A percentile compares a stretch with the other conserved stretches of the same genome.
Evolutionary conservation across 2,888 invertebrate species (phyloP).

Genomic region (Synanthedon andrenaeformis): DNA sequence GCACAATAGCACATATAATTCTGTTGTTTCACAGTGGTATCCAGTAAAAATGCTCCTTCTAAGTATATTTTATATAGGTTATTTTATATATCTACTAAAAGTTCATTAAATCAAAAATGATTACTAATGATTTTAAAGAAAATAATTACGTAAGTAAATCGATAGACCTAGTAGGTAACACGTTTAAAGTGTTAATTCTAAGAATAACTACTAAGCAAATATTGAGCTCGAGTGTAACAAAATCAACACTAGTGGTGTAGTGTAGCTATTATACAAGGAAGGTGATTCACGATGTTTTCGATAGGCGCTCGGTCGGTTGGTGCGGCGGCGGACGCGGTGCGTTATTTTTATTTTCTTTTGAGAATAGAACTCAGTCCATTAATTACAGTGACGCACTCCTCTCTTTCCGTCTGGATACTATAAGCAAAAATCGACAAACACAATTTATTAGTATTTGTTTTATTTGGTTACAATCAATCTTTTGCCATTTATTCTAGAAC

Average conservation of each 20-base stretch:
- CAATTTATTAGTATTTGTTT: conserved; percentile 36
- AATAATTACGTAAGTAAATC: too few species aligned
- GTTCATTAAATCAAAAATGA: too few species aligned
- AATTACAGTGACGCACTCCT: conserved; percentile 62
- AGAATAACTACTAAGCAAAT: conserved; percentile 14
- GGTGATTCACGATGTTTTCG: conserved; percentile 55
- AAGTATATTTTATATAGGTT: too few species aligned
- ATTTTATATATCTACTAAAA: too few species aligned
- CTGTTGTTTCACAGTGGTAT: too few species aligned
- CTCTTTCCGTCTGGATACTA: conserved; percentile 27
- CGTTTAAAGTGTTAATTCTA: neutral
- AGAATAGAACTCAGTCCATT: conserved; percentile 60
- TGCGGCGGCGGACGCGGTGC: conserved; percentile 29
- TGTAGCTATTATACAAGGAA: conserved; percentile 37
- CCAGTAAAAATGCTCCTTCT: too few species aligned
- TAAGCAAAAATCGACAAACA: conserved; percentile 22
- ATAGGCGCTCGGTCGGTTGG: conserved; percentile 22
- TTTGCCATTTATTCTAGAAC: too few species aligned
- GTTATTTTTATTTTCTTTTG: conserved; percentile 64
- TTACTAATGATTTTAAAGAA: too few species aligned
- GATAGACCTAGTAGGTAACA: too few species aligned
- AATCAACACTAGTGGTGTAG: conserved; percentile 18
- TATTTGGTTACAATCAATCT: conserved; percentile 15
- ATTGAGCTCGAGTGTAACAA: conserved; percentile 33
- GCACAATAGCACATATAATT: too few species aligned